Evolutionary conservation across 2,113 vertebrate species (phyloP), one percentile per base, ranked within the genome.

Genomic region (Planiliza haematocheilus): DNA sequence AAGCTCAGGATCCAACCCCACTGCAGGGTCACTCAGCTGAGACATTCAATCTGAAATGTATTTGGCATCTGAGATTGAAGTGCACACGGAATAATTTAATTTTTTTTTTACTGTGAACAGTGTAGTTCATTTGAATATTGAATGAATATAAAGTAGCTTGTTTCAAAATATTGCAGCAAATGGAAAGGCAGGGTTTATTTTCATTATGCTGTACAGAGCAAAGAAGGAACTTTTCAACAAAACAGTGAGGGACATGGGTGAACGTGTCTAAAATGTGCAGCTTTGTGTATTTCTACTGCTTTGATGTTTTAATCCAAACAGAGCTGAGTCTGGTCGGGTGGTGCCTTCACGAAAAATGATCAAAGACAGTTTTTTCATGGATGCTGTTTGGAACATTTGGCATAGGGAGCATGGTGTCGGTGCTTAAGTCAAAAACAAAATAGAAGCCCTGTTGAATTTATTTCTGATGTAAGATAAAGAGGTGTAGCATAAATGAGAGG

Each of bases 21-120:
- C 89, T 86, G 73, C 62, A 79, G 82, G 87, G 72, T 81, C 85
- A 78, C 86, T 78, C 76, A 67, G 70, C 69, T 46, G 66, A 86
- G 82, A 89, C 68, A 57, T 72, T 83, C 74, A 74, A 70, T 68
- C 46, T 75, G 79, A 83, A 83, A 85, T 67, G 30, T 64, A 42
- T 37, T 77, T 73, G 73, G 64, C 66, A 56, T 62, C 49, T 66
- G 42, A 73, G 74, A 83, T 34, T 38, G 9, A 59, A 52, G 48
- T 41, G 9, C 42, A 16, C 12, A 38, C 14, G 38, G 9, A 36
- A 58, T 58, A 3, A 60, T 78, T 16, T 43, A 2, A 48, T 39
- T 2, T 3, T n/a, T 30, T 21, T 66, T 66, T 43, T 10, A 65
- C 10, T 17, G 1, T 53, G 8, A 57, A 13, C 9, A 12, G 2